Evolutionary conservation across 2,113 vertebrate species (phyloP).

Genomic region (Nothocercus nigrocapillus): DNA sequence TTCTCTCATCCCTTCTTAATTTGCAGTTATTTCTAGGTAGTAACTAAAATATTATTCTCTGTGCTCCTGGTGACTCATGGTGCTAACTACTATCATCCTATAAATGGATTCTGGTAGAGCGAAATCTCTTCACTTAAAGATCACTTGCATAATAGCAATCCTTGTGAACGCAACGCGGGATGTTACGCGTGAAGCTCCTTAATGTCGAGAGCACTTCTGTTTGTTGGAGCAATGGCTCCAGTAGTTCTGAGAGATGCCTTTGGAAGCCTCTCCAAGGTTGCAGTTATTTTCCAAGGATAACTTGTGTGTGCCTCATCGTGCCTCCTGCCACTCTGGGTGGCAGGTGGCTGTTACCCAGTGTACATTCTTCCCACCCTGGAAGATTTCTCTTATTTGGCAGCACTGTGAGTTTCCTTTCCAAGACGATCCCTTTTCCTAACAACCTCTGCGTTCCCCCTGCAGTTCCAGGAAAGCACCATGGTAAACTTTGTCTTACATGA

Average conservation of each 20-base stretch:
- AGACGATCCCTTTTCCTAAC: not conserved
- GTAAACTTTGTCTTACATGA: not conserved
- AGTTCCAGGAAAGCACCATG: not conserved
- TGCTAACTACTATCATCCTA: constrained; percentile 61
- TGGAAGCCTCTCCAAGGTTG: constrained; percentile 50
- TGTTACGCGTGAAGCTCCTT: constrained; percentile 46
- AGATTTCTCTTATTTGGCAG: not conserved
- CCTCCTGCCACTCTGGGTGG: not conserved
- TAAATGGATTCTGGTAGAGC: constrained; percentile 61
- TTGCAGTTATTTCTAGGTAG: constrained; percentile 70
- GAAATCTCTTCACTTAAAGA: constrained; percentile 56
- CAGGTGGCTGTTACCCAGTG: constrained; percentile 18
- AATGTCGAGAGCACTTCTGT: constrained; percentile 45
- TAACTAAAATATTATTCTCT: constrained; percentile 70
- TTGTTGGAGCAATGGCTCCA: constrained; percentile 51
- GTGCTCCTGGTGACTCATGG: constrained; percentile 69
- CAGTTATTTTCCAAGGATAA: not conserved
- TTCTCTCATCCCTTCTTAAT: constrained; percentile 7
- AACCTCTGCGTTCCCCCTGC: not conserved
- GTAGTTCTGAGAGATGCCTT: constrained; percentile 16
- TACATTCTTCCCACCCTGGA: not conserved
- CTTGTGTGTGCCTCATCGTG: not conserved
- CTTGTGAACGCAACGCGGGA: constrained; percentile 52
- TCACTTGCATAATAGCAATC: constrained; percentile 56
- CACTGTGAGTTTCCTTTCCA: not conserved